These are phyloP conservation scores for Dione vanillae DNA, from an alignment of 2,888 invertebrate species.

Conservation along the genomic window DNA sequence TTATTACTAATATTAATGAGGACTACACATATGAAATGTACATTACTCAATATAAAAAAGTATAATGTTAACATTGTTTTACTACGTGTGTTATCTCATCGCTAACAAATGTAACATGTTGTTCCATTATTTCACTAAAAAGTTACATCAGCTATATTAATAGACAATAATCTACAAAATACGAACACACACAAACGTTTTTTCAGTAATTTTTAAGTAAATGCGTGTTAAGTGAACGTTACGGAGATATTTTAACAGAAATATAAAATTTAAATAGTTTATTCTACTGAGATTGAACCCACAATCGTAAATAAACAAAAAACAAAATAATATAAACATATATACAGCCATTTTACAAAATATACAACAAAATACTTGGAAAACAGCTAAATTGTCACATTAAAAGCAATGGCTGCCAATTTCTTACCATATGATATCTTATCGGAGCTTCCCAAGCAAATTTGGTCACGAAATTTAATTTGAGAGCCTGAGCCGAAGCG, in stretches of 20 bases:
- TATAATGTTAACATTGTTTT: neutral
- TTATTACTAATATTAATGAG: too few relatives aligned
- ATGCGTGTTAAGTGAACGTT: too few relatives aligned
- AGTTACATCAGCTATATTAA: slow-evolving; percentile 18
- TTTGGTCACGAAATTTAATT: slow-evolving; percentile 39
- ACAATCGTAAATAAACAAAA: too few relatives aligned
- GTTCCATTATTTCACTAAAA: slow-evolving; percentile 2
- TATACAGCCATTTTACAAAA: neutral
- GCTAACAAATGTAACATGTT: slow-evolving; percentile 9
- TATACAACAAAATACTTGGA: neutral
- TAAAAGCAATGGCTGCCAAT: slow-evolving; percentile 19
- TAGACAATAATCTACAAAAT: slow-evolving; percentile 10
- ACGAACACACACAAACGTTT: too few relatives aligned
- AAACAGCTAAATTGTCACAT: neutral
- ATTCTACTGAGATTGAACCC: too few relatives aligned
- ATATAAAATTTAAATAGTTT: too few relatives aligned
- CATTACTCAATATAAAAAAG: neutral
- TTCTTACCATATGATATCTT: slow-evolving; percentile 28
- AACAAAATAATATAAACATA: neutral
- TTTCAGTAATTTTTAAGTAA: too few relatives aligned
- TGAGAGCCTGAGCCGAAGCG: slow-evolving; percentile 24
- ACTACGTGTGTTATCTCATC: slow-evolving; percentile 10
- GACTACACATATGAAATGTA: too few relatives aligned
- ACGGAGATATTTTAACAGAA: too few relatives aligned
- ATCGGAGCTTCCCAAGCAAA: slow-evolving; percentile 33